Percentiles rank a stretch among this genome's conserved stretches.
These are phyloP conservation scores for Rhabdomys dilectus DNA, from an alignment of 2,113 vertebrate species.

Conservation along the genomic window DNA sequence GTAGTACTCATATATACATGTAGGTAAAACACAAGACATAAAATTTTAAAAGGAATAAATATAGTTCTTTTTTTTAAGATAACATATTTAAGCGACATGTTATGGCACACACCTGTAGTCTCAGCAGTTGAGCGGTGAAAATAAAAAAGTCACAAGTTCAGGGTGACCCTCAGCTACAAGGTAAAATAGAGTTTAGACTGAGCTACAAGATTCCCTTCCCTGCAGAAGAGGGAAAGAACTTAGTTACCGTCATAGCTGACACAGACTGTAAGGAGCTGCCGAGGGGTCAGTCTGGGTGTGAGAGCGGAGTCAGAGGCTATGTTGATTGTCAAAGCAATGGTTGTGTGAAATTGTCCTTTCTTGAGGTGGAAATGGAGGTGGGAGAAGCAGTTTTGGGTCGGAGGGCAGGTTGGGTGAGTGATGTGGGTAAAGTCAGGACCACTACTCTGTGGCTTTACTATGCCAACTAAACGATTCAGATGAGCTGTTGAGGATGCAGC, in stretches of 20 bases:
- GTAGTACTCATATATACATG: not conserved
- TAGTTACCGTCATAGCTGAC: not conserved
- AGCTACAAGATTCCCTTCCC: not conserved
- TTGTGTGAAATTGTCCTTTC: not conserved
- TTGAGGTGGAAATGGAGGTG: not conserved
- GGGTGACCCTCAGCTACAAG: not conserved
- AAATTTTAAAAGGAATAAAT: no score
- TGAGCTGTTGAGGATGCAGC: not conserved
- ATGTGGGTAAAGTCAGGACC: not conserved
- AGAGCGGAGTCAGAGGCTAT: not conserved
- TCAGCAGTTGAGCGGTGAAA: not conserved
- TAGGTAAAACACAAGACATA: not conserved
- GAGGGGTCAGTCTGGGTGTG: not conserved
- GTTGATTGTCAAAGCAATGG: not conserved
- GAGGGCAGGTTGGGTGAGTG: not conserved
- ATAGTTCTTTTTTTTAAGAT: not conserved
- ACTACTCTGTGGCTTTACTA: not conserved
- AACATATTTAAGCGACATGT: not conserved
- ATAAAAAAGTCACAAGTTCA: not conserved
- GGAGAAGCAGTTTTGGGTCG: not conserved
- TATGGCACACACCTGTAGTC: not conserved
- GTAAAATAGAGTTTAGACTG: not conserved
- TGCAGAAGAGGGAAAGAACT: not conserved
- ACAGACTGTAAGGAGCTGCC: not conserved
- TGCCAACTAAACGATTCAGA: not conserved